These are phyloP conservation scores for Cheilosia grossa DNA, from an alignment of 2,888 invertebrate genomes.

Conservation along the genomic window DNA sequence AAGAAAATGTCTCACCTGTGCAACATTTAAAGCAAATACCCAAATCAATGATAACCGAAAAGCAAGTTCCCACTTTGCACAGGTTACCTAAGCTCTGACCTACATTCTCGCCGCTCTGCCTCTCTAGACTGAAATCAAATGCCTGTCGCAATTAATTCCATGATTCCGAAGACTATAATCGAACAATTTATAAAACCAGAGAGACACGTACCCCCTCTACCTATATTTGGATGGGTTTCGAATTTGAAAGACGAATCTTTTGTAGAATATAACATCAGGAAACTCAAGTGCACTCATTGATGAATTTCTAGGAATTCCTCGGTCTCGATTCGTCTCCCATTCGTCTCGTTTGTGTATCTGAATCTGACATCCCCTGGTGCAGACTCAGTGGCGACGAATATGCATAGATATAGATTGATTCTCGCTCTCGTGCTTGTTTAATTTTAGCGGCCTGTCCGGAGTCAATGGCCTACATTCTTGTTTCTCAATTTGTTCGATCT, in stretches of 20 bases:
- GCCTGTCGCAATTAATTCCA: conserved; percentile 21
- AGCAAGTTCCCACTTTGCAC: neutral
- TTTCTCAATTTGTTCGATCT: neutral
- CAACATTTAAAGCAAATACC: conserved; percentile 15
- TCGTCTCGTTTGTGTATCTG: conserved; percentile 14
- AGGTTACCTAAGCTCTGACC: conserved; percentile 41
- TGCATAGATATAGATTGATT: conserved; percentile 31
- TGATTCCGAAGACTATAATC: conserved; percentile 41
- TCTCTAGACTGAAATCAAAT: conserved; percentile 18
- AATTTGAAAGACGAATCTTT: conserved; percentile 14
- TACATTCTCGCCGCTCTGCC: conserved; percentile 23
- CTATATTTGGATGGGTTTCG: too few species aligned
- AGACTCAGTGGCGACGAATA: conserved; percentile 67
- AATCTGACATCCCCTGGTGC: conserved; percentile 35
- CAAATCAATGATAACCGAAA: conserved; percentile 16
- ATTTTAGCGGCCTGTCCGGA: conserved; percentile 47
- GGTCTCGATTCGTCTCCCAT: conserved; percentile 24
- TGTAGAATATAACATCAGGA: conserved; percentile 54
- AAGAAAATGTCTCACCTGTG: conserved; percentile 27
- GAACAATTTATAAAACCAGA: conserved; percentile 14
- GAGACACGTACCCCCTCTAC: neutral
- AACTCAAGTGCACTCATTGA: conserved; percentile 67
- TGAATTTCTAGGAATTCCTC: conserved; percentile 69
- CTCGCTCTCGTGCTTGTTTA: conserved; percentile 48
- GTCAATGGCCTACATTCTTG: conserved; percentile 56